Evolutionary conservation across 2,888 invertebrate species (phyloP).

Genomic region (Hoplodrina blanda): DNA sequence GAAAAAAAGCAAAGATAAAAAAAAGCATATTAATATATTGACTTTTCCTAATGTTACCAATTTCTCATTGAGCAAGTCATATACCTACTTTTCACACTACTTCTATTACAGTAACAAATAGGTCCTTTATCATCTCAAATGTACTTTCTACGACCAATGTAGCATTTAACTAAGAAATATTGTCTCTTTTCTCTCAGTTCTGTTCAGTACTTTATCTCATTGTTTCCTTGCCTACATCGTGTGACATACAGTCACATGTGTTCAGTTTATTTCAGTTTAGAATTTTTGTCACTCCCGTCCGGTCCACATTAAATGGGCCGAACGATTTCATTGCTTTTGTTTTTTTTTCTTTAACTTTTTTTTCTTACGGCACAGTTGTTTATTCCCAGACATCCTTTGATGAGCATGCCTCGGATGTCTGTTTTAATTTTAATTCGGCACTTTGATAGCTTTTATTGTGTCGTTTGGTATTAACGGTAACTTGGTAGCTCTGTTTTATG

Average conservation of each 20-base stretch:
- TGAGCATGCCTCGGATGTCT: slow-evolving; percentile 75
- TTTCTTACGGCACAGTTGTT: slow-evolving; percentile 71
- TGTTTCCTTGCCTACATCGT: slow-evolving; percentile 55
- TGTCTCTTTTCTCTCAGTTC: slow-evolving; percentile 8
- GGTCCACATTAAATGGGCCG: slow-evolving; percentile 90
- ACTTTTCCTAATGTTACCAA: not conserved
- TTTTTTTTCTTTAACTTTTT: slow-evolving; percentile 72
- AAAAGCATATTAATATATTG: not conserved
- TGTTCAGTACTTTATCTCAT: slow-evolving; percentile 36
- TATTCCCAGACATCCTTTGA: slow-evolving; percentile 88
- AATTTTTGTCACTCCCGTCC: slow-evolving; percentile 90
- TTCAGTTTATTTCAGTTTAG: slow-evolving; percentile 88
- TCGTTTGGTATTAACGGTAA: slow-evolving; percentile 47
- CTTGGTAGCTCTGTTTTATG: slow-evolving; percentile 37
- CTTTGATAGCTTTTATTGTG: slow-evolving; percentile 72
- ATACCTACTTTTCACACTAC: not conserved
- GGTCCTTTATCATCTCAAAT: not conserved
- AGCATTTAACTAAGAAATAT: not conserved
- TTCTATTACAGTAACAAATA: not conserved
- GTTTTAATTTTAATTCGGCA: slow-evolving; percentile 79
- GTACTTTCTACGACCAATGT: not conserved
- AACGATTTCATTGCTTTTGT: slow-evolving; percentile 84
- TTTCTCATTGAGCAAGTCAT: not conserved
- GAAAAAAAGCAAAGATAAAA: not conserved
- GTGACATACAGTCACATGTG: slow-evolving; percentile 87